Base-by-base conservation (phyloP, 2,888 invertebrate species). In the Podotricha telesiphe region DNA sequence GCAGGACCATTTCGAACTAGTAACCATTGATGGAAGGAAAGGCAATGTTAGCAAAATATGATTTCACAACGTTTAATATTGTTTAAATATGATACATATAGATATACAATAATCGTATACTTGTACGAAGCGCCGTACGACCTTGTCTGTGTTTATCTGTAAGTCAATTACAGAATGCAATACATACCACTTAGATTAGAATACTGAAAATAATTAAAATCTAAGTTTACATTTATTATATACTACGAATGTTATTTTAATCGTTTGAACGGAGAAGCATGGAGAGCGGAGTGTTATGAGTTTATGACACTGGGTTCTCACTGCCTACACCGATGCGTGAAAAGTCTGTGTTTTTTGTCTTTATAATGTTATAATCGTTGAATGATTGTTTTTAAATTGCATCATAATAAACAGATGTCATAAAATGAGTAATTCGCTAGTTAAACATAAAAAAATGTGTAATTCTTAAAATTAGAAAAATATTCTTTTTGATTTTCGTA, bases 81-180 rank as follows among this genome's bases (percentile, higher is more conserved):
- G n/a, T n/a, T n/a, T n/a, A n/a, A n/a, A n/a, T n/a, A n/a, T n/a
- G n/a, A n/a, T n/a, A n/a, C n/a, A n/a, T n/a, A n/a, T 53, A 42
- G 47, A 51, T 63, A 53, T 53, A 45, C 59, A 34, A 48, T 50
- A 61, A 53, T 47, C 17, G 58, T 67, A 68, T 72, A 28, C 28
- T 28, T 28, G 28, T 28, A 61, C 72, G 68, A 72, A 73, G 71
- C 71, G 72, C 58, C 53, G 45, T 47, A 45, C 55, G 73, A 58
- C 72, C 76, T 76, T 78, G 78, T 65, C 70, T 74, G 77, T 69
- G 70, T 78, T 78, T 79, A 80, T 80, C 79, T 77, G 73, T 77
- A 74, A 77, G 73, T 78, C 79, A 76, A 78, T 79, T 77, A 80
- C 75, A 67, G 75, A 75, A 76, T 72, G 70, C 74, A 73, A 47